Evolutionary conservation across 2,113 vertebrate genomes (phyloP).

Genomic region (Dendrocopos noguchii): DNA sequence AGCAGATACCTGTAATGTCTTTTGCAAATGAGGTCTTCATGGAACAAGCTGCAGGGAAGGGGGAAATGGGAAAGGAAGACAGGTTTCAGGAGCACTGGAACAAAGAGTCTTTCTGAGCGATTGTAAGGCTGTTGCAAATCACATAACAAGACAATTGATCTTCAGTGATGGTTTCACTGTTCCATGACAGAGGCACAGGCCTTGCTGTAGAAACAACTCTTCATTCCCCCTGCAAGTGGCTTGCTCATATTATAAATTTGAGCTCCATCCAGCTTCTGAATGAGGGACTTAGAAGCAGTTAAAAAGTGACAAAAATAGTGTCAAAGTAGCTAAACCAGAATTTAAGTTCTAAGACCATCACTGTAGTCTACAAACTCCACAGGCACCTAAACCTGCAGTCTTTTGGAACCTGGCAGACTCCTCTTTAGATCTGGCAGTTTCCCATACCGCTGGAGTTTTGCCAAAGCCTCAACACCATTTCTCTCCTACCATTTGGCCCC

Average conservation of each 20-base stretch:
- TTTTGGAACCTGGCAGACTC: background rate
- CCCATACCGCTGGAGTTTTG: background rate
- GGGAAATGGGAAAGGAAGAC: background rate
- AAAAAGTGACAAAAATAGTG: background rate
- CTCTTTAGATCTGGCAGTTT: background rate
- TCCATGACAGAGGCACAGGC: background rate
- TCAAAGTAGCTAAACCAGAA: background rate
- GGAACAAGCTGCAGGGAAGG: background rate
- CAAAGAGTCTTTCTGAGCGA: background rate
- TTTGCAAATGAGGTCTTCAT: background rate
- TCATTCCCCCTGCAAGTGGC: background rate
- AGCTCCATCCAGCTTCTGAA: background rate
- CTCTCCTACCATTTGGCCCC: background rate
- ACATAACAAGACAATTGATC: background rate
- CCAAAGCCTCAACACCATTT: background rate
- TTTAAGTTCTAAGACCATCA: background rate
- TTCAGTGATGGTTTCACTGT: background rate
- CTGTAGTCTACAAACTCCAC: background rate
- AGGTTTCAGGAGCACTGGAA: background rate
- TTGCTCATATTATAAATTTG: background rate
- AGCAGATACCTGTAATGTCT: background rate
- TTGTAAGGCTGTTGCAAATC: background rate
- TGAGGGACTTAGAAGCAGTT: background rate
- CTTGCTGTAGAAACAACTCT: background rate
- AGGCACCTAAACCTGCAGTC: background rate